phyloP scores from a whole-genome alignment of 2,797 vertebrate genomes.

The Chrysocyon brachyurus region DNA sequence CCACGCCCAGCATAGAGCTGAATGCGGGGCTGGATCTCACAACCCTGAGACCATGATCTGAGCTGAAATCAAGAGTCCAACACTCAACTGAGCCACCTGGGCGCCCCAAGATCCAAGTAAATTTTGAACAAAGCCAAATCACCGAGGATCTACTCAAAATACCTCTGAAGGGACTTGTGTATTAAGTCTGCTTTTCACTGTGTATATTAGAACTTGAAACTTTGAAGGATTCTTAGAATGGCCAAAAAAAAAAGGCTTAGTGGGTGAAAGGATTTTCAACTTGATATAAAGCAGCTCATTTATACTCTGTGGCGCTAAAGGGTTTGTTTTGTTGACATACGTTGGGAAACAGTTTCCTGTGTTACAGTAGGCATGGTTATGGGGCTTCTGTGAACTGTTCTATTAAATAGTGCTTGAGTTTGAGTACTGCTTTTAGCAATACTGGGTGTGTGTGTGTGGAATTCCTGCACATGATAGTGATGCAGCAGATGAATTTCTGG shows the following conservation, averaged over 20 bases:
- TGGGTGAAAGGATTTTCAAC: conserved; percentile 39
- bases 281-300: not conserved
- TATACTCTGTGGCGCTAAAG: not conserved
- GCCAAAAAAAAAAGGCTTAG: conserved; percentile 38
- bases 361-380: conserved; percentile 25
- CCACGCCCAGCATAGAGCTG: not conserved
- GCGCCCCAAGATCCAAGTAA: not conserved
- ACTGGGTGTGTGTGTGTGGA: not conserved
- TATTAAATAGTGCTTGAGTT: not conserved
- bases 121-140: conserved; percentile 25
- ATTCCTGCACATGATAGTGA: not conserved
- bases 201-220: conserved; percentile 41
- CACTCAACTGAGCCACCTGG: not conserved
- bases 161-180: not conserved
- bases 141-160: not conserved
- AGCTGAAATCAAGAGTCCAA: not conserved
- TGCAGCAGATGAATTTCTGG: not conserved
- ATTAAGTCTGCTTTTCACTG: not conserved
- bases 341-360: not conserved
- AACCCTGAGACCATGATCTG: not conserved
- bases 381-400: not conserved
- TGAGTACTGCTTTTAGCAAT: not conserved
- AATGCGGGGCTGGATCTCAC: not conserved
- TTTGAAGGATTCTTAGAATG: conserved; percentile 28
- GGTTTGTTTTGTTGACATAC: conserved; percentile 20